A percentile compares a stretch with the other conserved stretches of the same genome.
phyloP scores from a whole-genome alignment of 2,797 vertebrate genomes.

The Mallotus villosus region DNA sequence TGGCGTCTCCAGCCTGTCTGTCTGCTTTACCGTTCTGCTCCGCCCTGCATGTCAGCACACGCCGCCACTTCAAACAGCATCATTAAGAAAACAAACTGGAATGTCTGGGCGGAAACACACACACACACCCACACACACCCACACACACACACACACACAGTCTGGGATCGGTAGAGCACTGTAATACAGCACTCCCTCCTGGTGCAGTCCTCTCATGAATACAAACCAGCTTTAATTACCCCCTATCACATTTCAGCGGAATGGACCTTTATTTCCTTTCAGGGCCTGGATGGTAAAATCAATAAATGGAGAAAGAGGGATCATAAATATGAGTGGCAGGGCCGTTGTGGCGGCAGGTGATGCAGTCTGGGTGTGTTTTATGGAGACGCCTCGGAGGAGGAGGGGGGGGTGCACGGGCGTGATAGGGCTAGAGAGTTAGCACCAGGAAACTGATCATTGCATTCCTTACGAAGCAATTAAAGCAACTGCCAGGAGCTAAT shows the following conservation, averaged over 20 bases:
- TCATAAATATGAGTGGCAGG: too few species aligned
- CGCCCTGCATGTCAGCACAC: neutral
- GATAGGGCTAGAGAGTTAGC: neutral
- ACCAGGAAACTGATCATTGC: neutral
- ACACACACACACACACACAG: neutral
- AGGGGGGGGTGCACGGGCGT: too few species aligned
- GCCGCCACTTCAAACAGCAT: constrained; percentile 1
- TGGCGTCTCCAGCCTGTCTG: constrained; percentile 4
- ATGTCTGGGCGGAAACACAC: neutral
- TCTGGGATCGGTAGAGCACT: neutral
- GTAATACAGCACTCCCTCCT: neutral
- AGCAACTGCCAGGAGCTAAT: neutral
- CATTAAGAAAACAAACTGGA: neutral
- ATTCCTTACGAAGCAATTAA: neutral
- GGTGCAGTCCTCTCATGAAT: neutral
- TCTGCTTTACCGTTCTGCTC: neutral
- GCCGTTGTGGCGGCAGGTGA: too few species aligned
- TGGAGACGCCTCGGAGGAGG: too few species aligned
- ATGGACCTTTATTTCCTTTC: neutral
- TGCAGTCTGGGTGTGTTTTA: too few species aligned
- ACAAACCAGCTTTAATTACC: constrained; percentile 13
- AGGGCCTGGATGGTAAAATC: neutral
- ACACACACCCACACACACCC: constrained; percentile 9
- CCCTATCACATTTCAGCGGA: neutral
- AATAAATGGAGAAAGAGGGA: neutral